Evolutionary conservation across 1,140 invertebrate species (phyloP), one percentile per base, ranked within the genome.

Genomic region (Bacillus rossius): DNA sequence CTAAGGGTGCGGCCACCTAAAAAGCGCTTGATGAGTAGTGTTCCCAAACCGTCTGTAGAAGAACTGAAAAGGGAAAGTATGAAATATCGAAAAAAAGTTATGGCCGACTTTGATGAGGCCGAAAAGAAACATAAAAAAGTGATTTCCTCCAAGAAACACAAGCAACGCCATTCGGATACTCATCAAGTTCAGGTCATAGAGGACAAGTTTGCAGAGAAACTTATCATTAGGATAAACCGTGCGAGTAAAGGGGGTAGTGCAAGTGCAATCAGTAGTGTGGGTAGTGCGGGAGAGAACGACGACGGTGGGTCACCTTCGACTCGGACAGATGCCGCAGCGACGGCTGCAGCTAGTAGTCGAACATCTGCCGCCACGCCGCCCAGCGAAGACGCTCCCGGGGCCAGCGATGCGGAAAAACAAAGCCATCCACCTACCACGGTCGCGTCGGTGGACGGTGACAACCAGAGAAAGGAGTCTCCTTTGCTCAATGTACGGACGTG

Each of bases 31-130:
- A 16, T 50, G 14, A 79, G 81, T 37, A 81, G 77, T 61, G 81
- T 84, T 56, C 77, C 77, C 40, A 83, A 79, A 53, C 86, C 87
- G 0, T 83, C 78, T 53, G 84, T 86, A 65, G 88, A 89, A 69
- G 89, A 92, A 61, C 72, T 92, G 5, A 85, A 84, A 57, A 79
- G 88, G 5, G 89, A 94, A 63, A 91, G 86, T 61, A 92, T 94
- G 89, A 92, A 91, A 66, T 94, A 83, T 71, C 78, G 91, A n/a
- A 81, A 85, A 45, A 84, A 83, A 78, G 83, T 91, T 0, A 89
- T 89, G 85, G 86, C 88, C 8, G 86, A 87, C 65, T 92, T 92
- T 64, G 84, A 85, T 49, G 80, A 83, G 64, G 83, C 82, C 45
- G 82, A 87, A 55, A 75, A 77, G 55, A 82, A 84, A 55, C 75